Evolutionary conservation across 2,888 invertebrate genomes (phyloP).

Genomic region (Agapetus fuscipes): DNA sequence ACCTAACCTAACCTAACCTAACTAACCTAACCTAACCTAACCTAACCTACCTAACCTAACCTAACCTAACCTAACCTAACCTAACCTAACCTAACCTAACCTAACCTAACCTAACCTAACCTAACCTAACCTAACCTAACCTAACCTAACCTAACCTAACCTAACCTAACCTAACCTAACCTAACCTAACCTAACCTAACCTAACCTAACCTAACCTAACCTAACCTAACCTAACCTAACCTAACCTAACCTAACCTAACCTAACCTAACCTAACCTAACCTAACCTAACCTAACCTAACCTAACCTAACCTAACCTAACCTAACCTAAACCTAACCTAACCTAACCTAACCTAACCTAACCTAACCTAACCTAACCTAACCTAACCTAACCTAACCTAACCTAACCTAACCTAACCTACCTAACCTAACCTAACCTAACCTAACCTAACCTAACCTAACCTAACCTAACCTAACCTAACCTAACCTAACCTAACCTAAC

Average conservation of each 20-base stretch:
- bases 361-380: conserved; percentile 22
- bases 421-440: conserved; percentile 22
- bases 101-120: conserved; percentile 6
- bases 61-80: conserved; percentile 6
- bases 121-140: conserved; percentile 21
- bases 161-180: conserved; percentile 22
- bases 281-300: conserved; percentile 22
- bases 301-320: conserved; percentile 23
- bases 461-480: conserved; percentile 21
- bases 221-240: conserved; percentile 22
- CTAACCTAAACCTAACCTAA: too few species aligned
- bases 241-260: conserved; percentile 20
- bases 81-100: conserved; percentile 6
- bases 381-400: conserved; percentile 22
- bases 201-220: conserved; percentile 21
- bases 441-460: conserved; percentile 20
- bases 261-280: conserved; percentile 22
- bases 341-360: conserved; percentile 23
- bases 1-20: conserved; percentile 6
- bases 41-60: too few species aligned
- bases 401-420: too few species aligned
- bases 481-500: conserved; percentile 18
- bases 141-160: conserved; percentile 22
- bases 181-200: conserved; percentile 21
- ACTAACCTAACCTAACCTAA: too few species aligned